These are phyloP conservation scores for Saimiri boliviensis DNA, from an alignment of 2,113 vertebrate genomes.

Conservation along the genomic window DNA sequence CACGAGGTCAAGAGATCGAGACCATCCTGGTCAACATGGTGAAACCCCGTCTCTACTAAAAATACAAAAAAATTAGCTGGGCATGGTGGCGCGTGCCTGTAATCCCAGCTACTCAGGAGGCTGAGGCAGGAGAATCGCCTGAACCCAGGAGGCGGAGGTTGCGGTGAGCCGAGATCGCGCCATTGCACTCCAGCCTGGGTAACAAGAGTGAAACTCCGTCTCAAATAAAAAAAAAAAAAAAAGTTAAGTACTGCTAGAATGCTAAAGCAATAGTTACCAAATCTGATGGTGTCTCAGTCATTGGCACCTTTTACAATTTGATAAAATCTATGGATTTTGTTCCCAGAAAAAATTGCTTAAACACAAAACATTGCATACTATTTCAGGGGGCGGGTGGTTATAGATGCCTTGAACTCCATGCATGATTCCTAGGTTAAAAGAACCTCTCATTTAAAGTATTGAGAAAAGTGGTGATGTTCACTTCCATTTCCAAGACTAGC, in stretches of 20 bases:
- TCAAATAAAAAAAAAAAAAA: no score
- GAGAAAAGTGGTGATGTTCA: not conserved
- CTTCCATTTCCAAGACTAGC: not conserved
- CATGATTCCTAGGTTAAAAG: not conserved
- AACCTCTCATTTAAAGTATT: not conserved
- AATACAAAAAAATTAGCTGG: no score
- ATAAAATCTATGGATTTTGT: not conserved
- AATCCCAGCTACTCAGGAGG: no score
- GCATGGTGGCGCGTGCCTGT: no score
- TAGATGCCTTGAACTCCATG: not conserved
- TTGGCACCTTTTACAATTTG: not conserved
- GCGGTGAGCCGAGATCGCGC: no score
- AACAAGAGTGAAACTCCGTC: no score
- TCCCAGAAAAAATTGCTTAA: not conserved
- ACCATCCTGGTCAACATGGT: no score
- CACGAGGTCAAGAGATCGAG: no score
- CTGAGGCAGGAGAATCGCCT: no score
- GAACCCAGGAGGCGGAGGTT: no score
- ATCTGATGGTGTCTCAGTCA: not conserved
- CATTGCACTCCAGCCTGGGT: no score
- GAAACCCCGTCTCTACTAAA: no score
- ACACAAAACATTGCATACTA: not conserved
- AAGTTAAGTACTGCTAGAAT: not conserved
- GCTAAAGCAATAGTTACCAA: not conserved
- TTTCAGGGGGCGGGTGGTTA: not conserved